phyloP scores from a whole-genome alignment of 2,888 invertebrate species.

The Eremobia ochroleuca region DNA sequence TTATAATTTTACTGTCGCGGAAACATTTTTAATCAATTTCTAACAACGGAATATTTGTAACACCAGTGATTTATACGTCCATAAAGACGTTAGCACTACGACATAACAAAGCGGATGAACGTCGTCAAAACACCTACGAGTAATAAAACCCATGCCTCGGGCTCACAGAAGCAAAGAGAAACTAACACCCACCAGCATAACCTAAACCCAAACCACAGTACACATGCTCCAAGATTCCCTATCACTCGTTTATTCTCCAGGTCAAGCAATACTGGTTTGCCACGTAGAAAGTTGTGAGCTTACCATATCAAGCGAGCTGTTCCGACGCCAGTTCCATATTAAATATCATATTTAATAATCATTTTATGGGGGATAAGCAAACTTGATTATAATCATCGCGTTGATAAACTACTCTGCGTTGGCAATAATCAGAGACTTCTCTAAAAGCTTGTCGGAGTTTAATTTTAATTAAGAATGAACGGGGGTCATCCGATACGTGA shows the following conservation, averaged over 20 bases:
- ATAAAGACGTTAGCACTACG: constrained; percentile 77
- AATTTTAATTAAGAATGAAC: constrained; percentile 58
- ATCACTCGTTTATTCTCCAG: constrained; percentile 66
- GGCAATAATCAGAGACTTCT: constrained; percentile 39
- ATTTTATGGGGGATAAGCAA: constrained; percentile 67
- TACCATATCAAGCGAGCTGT: constrained; percentile 83
- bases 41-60: constrained; percentile 65
- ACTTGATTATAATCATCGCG: constrained; percentile 61
- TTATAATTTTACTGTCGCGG: constrained; percentile 50
- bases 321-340: constrained; percentile 74
- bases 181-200: constrained; percentile 73
- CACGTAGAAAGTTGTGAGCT: constrained; percentile 83
- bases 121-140: constrained; percentile 78
- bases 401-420: constrained; percentile 55
- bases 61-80: constrained; percentile 67
- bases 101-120: constrained; percentile 74
- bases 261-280: constrained; percentile 71
- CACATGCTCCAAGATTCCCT: constrained; percentile 15
- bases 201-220: constrained; percentile 67
- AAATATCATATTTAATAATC: constrained; percentile 79
- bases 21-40: constrained; percentile 60
- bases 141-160: constrained; percentile 80
- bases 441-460: constrained; percentile 17
- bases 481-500: constrained; percentile 30
- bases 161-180: constrained; percentile 85